Evolutionary conservation across 2,888 invertebrate genomes (phyloP), one percentile per base, ranked within the genome.

Genomic region (Drosophila antonietae): DNA sequence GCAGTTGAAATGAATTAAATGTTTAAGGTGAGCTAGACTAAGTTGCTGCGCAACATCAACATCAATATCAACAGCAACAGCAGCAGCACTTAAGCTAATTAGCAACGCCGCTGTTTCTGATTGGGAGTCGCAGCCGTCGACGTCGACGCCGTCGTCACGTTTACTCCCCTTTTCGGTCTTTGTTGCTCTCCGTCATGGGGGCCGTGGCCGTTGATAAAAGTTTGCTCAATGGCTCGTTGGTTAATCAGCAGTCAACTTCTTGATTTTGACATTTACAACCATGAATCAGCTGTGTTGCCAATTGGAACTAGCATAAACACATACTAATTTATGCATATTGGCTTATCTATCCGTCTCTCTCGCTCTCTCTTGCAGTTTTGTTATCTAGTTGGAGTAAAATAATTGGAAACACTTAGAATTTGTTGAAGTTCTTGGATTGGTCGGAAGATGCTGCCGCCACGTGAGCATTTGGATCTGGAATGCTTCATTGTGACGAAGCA

Each of bases 401-500:
- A 57, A 52, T 63, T 71, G 73, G 53, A 65, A 39, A 76, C 44
- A 44, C 14, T 28, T 70, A 37, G 52, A 57, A 56, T 58, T 43
- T 53, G 5, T n/a, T 10, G 10, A 51, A 33, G 51, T 33, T 35
- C 33, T 51, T 35, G 51, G 33, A 20, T 23, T 41, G 57, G 31
- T 18, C n/a, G 15, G 12, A 83, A 72, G 53, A 91, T 92, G 92
- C 83, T 90, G 86, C 90, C 91, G 76, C 79, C 91, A 39, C 92
- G 97, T 94, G 98, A 98, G 93, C 99, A 98, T 94, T 95, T 96
- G 91, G 99, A 99, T 95, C 95, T 98, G 92, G 97, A 98, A 81
- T 98, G 99, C 92, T 99, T 98, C 94, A 95, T 98, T 91, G 98
- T 99, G 91, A 98, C 97, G 41, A 99, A 99, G 94, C 98, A 98